Conservation (phyloP, 2,888 invertebrate species). For the Standfussiana lucernea region DNA sequence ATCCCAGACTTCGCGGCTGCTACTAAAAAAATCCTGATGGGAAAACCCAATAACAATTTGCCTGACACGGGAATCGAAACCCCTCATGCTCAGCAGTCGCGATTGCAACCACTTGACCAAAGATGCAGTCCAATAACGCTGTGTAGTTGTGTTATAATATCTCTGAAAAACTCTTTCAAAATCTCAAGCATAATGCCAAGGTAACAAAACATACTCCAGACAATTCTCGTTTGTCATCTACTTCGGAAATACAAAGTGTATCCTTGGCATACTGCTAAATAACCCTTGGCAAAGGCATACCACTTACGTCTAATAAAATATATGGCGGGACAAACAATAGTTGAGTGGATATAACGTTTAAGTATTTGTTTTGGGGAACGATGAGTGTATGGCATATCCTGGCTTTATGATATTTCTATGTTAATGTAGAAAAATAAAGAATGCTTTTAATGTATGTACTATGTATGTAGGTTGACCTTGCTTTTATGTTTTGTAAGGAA, state of each 20-base stretch:
- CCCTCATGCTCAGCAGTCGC: too few species aligned
- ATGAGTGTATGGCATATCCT: conserved; percentile 22
- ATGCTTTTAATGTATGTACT: too few species aligned
- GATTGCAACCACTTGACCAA: too few species aligned
- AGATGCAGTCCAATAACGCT: too few species aligned
- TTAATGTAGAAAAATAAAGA: too few species aligned
- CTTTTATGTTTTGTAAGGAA: too few species aligned
- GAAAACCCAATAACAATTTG: too few species aligned
- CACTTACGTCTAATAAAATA: conserved; percentile 39
- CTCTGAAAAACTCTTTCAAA: background rate
- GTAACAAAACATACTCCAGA: background rate
- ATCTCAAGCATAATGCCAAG: background rate
- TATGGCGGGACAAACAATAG: conserved; percentile 36
- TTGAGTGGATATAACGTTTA: background rate
- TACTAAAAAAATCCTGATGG: too few species aligned
- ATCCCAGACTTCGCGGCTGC: too few species aligned
- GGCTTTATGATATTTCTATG: conserved; percentile 32
- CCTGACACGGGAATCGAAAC: too few species aligned
- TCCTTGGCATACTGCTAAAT: conserved; percentile 38
- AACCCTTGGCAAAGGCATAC: conserved; percentile 6
- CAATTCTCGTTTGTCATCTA: background rate
- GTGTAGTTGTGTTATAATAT: too few species aligned
- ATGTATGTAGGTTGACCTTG: too few species aligned
- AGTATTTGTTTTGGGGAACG: conserved; percentile 22
- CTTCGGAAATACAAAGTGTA: conserved; percentile 14